Evolutionary conservation across 2,888 invertebrate genomes (phyloP).

Genomic region (Acleris cristana): DNA sequence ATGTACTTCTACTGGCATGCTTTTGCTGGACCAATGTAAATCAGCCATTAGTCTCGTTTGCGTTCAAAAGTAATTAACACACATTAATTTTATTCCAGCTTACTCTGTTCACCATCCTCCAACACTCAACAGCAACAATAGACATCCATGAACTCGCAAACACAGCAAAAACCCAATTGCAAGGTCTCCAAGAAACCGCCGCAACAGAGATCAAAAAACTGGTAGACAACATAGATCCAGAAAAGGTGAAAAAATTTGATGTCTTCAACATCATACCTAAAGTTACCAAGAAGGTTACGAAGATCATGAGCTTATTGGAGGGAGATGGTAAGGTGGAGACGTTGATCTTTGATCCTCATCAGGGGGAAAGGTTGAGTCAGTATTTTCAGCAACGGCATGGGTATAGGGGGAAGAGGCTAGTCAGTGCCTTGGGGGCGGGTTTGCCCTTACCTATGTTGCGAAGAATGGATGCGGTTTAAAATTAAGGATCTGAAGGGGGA

Average conservation of each 20-base stretch:
- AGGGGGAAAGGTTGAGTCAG: constrained; percentile 40
- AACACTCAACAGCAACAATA: constrained; percentile 57
- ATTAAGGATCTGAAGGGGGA: not conserved
- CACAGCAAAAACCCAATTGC: constrained; percentile 50
- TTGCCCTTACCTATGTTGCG: constrained; percentile 49
- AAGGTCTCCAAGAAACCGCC: constrained; percentile 51
- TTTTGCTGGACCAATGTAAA: no score
- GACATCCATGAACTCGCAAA: constrained; percentile 61
- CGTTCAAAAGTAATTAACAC: not conserved
- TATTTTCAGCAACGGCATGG: constrained; percentile 43
- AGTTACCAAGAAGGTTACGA: constrained; percentile 45
- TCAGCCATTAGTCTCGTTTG: no score
- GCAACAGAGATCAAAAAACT: constrained; percentile 36
- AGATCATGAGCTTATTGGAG: constrained; percentile 34
- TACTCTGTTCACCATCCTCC: constrained; percentile 54
- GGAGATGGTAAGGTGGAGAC: constrained; percentile 26
- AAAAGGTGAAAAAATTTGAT: constrained; percentile 57
- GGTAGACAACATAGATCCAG: constrained; percentile 54
- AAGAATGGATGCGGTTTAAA: constrained; percentile 38
- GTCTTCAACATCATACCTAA: constrained; percentile 55
- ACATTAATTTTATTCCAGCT: constrained; percentile 54
- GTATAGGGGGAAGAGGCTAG: constrained; percentile 42
- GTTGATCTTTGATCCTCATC: constrained; percentile 35
- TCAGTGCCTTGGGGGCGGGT: constrained; percentile 45
- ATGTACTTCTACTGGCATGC: no score